Conservation (phyloP, 2,113 vertebrate species). For the Cyprinodon tularosa region DNA sequence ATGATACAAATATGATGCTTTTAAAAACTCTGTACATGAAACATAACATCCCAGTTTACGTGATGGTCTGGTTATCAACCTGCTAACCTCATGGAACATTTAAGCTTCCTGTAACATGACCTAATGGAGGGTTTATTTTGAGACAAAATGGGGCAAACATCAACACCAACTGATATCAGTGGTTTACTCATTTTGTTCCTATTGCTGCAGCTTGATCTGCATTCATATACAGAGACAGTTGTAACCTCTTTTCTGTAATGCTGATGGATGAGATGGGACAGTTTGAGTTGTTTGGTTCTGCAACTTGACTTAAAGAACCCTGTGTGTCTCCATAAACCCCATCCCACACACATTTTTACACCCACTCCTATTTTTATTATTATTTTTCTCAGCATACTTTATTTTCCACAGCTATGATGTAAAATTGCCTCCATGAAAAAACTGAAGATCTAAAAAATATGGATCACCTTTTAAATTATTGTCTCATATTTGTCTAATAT, state of each 20-base stretch:
- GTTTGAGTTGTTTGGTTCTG: neutral
- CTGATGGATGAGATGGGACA: neutral
- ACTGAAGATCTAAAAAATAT: neutral
- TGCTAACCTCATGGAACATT: constrained; percentile 24
- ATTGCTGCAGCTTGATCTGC: neutral
- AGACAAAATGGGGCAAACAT: neutral
- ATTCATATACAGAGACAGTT: neutral
- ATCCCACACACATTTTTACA: neutral
- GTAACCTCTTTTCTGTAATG: neutral
- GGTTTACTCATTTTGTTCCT: neutral
- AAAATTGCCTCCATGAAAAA: neutral
- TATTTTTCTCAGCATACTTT: neutral
- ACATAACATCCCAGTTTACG: neutral
- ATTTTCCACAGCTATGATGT: neutral
- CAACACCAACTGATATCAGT: neutral
- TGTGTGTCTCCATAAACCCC: neutral
- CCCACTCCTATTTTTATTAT: neutral
- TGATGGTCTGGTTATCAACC: neutral
- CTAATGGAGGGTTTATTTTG: neutral
- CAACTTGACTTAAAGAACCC: neutral
- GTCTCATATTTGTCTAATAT: neutral
- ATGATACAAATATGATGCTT: constrained; percentile 49
- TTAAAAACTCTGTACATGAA: constrained; percentile 19
- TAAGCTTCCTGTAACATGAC: constrained; percentile 16
- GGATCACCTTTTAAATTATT: neutral